Evolutionary conservation across 2,888 invertebrate genomes (phyloP).

Genomic region (Mythimna loreyi): DNA sequence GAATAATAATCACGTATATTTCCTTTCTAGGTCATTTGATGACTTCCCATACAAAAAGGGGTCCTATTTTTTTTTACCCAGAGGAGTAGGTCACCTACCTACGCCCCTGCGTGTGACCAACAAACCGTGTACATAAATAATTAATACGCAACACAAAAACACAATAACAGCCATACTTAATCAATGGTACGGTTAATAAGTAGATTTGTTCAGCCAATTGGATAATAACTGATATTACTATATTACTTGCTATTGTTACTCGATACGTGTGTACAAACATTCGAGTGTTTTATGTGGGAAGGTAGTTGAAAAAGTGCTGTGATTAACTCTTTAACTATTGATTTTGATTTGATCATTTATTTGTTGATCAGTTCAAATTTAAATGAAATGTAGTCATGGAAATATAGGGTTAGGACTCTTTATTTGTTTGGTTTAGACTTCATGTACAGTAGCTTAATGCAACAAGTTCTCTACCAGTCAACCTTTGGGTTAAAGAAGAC

Average conservation of each 20-base stretch:
- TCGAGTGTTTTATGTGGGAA: conserved; percentile 26
- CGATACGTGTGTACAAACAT: conserved; percentile 34
- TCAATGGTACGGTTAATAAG: conserved; percentile 56
- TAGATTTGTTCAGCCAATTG: conserved; percentile 50
- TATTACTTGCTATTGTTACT: conserved; percentile 45
- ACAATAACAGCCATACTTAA: conserved; percentile 40
- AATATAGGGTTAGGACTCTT: too few species aligned
- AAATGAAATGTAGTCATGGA: too few species aligned
- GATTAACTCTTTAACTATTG: neutral
- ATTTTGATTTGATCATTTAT: too few species aligned
- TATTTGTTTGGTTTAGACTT: too few species aligned
- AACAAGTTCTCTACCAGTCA: too few species aligned
- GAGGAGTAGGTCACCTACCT: too few species aligned
- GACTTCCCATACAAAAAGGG: too few species aligned
- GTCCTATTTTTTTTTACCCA: too few species aligned
- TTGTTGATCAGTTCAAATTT: too few species aligned
- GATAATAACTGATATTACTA: conserved; percentile 54
- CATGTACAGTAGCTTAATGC: too few species aligned
- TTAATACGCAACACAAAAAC: conserved; percentile 1
- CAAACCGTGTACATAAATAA: conserved; percentile 5
- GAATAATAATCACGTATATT: conserved; percentile 1
- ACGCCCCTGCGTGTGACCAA: neutral
- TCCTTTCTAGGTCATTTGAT: neutral
- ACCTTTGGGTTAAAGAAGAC: too few species aligned
- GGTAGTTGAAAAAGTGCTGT: conserved; percentile 1